Evolutionary conservation across 2,113 vertebrate species (phyloP).

Genomic region (Barnardius zonarius): DNA sequence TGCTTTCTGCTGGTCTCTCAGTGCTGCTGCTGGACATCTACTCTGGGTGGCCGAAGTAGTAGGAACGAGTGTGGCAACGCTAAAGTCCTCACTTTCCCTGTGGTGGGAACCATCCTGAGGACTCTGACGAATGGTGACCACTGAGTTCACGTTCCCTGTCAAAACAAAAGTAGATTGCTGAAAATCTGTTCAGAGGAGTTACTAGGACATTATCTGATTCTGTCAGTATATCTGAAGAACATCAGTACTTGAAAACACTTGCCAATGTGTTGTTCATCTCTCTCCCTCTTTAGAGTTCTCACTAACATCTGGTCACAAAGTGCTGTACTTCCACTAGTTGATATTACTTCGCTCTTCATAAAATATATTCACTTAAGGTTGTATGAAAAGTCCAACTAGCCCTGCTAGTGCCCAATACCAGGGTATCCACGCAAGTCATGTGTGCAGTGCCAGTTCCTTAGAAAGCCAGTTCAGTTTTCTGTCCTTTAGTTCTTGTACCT

Average conservation of each 20-base stretch:
- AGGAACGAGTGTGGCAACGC: not conserved
- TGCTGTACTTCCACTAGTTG: not conserved
- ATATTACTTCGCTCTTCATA: not conserved
- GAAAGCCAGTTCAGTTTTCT: not conserved
- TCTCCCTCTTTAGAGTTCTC: not conserved
- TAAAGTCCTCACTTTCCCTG: not conserved
- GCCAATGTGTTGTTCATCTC: not conserved
- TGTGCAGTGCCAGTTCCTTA: not conserved
- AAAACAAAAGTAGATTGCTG: not conserved
- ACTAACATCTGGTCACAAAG: not conserved
- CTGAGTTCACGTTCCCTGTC: not conserved
- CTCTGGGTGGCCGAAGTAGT: fast-evolving
- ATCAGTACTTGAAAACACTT: not conserved
- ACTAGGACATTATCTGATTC: not conserved
- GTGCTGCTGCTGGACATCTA: not conserved
- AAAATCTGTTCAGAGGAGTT: not conserved
- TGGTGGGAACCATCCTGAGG: not conserved
- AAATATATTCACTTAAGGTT: not conserved
- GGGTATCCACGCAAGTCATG: not conserved
- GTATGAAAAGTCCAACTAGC: not conserved
- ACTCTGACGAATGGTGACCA: not conserved
- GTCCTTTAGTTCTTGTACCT: not conserved
- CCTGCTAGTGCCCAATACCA: not conserved
- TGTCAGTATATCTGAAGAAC: not conserved
- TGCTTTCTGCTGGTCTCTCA: not conserved